These are phyloP conservation scores for Enteromius argenteus DNA, from an alignment of 2,797 vertebrate genomes.

Conservation along the genomic window DNA sequence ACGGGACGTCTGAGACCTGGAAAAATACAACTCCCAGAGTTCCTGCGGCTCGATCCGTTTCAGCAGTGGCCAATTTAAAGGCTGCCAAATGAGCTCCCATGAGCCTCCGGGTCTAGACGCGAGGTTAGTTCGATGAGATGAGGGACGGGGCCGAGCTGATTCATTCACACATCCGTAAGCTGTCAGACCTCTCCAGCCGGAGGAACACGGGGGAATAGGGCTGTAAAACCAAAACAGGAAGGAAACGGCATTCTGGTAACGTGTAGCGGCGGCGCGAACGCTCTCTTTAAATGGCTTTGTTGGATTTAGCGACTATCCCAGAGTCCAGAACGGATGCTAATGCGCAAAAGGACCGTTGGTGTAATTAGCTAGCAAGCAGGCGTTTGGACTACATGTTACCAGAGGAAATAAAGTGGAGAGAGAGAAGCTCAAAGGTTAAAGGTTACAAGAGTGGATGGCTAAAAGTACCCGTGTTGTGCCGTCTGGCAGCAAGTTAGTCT, in stretches of 20 bases:
- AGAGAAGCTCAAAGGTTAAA: conserved; percentile 73
- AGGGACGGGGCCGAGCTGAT: conserved; percentile 25
- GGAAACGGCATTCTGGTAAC: conserved; percentile 49
- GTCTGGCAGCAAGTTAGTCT: conserved; percentile 86
- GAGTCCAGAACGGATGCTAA: neutral
- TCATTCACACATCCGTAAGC: conserved; percentile 13
- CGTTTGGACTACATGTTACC: conserved; percentile 56
- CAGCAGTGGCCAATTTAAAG: conserved; percentile 36
- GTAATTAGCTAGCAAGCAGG: conserved; percentile 40
- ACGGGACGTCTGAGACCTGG: conserved; percentile 45
- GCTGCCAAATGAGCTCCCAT: conserved; percentile 56
- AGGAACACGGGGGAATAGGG: neutral
- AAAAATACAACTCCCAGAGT: conserved; percentile 49
- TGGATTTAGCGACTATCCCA: conserved; percentile 26
- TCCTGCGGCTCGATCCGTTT: conserved; percentile 40
- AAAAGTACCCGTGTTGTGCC: conserved; percentile 87
- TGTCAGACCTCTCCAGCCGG: conserved; percentile 42
- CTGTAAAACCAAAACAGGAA: conserved; percentile 21
- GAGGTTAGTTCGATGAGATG: conserved; percentile 28
- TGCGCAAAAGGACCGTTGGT: conserved; percentile 3
- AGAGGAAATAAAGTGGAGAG: conserved; percentile 63
- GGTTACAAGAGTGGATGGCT: conserved; percentile 84
- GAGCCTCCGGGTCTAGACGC: conserved; percentile 42
- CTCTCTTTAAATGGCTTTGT: conserved; percentile 58
- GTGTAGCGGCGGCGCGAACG: conserved; percentile 8